Evolutionary conservation across 2,888 invertebrate genomes (phyloP).

Genomic region (Coecobrya sp.): DNA sequence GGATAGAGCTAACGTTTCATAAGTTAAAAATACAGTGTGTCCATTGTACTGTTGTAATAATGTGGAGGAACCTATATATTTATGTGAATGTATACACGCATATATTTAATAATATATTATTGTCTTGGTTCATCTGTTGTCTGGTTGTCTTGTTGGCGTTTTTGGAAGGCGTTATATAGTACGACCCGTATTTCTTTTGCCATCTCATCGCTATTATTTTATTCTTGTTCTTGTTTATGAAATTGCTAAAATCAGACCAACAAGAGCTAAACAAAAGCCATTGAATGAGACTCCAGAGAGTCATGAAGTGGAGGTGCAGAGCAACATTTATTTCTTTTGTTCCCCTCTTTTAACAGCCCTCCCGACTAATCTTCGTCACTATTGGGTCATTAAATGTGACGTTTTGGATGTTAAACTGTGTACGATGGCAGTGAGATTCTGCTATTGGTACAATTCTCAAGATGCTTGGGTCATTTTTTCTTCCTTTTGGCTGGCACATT

Average conservation of each 20-base stretch:
- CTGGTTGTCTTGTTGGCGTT: constrained; percentile 14
- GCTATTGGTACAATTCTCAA: background rate
- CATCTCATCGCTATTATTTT: constrained; percentile 44
- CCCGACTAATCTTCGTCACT: constrained; percentile 73
- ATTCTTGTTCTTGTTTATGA: constrained; percentile 62
- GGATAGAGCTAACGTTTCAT: background rate
- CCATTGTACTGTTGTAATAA: background rate
- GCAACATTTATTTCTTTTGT: constrained; percentile 59
- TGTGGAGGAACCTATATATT: background rate
- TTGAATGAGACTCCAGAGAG: constrained; percentile 69
- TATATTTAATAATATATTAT: background rate
- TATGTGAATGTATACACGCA: background rate
- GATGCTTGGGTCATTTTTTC: constrained; percentile 21
- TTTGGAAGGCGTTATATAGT: constrained; percentile 36
- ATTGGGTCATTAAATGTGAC: constrained; percentile 67
- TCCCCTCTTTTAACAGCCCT: constrained; percentile 60
- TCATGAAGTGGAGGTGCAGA: constrained; percentile 62
- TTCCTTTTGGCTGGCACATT: background rate
- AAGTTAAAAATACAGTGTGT: constrained; percentile 7
- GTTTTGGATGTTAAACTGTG: constrained; percentile 62
- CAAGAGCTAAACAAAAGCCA: constrained; percentile 55
- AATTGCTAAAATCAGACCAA: constrained; percentile 54
- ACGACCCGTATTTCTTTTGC: constrained; percentile 39
- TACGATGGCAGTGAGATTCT: background rate
- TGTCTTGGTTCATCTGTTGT: constrained; percentile 33